phyloP scores from a whole-genome alignment of 2,113 vertebrate species.

The Dicerorhinus sumatrensis region DNA sequence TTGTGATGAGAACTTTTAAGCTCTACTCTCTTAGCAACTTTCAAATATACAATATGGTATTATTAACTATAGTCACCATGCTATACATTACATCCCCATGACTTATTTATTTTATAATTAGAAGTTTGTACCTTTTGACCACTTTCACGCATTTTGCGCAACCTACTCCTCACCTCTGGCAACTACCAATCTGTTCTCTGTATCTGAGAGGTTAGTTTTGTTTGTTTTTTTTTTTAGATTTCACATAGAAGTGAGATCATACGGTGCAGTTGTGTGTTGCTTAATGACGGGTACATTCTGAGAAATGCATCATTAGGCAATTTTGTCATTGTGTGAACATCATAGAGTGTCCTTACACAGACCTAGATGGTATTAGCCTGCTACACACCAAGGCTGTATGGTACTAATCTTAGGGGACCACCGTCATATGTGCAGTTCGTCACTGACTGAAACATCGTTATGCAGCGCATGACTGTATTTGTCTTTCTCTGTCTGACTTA shows the following conservation, averaged over 20 bases:
- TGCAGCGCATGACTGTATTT: not conserved
- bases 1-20: conserved; percentile 2
- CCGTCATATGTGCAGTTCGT: too few relatives aligned
- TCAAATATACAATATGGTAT: not conserved
- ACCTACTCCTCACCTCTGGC: too few relatives aligned
- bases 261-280: too few relatives aligned
- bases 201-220: not conserved
- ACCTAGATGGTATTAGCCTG: too few relatives aligned
- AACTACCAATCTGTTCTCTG: not conserved
- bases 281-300: too few relatives aligned
- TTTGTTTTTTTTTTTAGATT: not conserved
- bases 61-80: not conserved
- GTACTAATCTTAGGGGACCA: too few relatives aligned
- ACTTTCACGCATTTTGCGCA: not conserved
- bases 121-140: not conserved
- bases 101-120: not conserved
- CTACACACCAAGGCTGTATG: too few relatives aligned
- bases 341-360: too few relatives aligned
- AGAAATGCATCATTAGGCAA: too few relatives aligned
- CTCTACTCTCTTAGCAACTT: not conserved
- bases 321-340: too few relatives aligned
- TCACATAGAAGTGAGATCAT: not conserved
- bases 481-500: not conserved
- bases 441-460: too few relatives aligned
- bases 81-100: not conserved